These are phyloP conservation scores for Hypocryptadius cinnamomeus DNA, from an alignment of 2,113 vertebrate species.

Conservation along the genomic window DNA sequence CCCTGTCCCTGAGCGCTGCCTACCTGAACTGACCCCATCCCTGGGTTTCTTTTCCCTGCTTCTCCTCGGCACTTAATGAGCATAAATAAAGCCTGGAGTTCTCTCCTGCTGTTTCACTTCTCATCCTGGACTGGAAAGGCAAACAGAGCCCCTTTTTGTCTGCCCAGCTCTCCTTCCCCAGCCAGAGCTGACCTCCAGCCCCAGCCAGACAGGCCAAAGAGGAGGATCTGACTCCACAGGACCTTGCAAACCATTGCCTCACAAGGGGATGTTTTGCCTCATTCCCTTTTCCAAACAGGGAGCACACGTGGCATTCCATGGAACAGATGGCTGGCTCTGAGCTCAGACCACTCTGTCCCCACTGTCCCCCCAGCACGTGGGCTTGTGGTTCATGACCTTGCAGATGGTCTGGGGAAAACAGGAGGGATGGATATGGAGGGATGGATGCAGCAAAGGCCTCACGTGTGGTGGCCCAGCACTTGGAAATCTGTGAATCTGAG, in stretches of 20 bases:
- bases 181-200: not conserved
- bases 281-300: not conserved
- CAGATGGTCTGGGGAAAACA: not conserved
- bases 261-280: not conserved
- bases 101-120: not conserved
- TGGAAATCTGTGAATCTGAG: fast-evolving
- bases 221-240: not conserved
- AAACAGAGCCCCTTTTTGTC: not conserved
- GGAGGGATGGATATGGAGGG: not conserved
- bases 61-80: not conserved
- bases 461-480: not conserved
- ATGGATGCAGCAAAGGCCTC: not conserved
- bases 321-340: not conserved
- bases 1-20: fast-evolving
- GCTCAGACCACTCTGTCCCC: fast-evolving
- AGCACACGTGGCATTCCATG: not conserved
- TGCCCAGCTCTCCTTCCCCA: not conserved
- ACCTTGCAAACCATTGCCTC: not conserved
- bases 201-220: not conserved
- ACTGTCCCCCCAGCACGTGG: not conserved
- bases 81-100: not conserved
- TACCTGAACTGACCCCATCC: not conserved
- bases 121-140: not conserved
- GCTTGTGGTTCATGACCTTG: not conserved
- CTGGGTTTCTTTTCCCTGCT: not conserved